Evolutionary conservation across 1,140 invertebrate species (phyloP), one percentile per base, ranked within the genome.

Genomic region (Calycopis cecrops): DNA sequence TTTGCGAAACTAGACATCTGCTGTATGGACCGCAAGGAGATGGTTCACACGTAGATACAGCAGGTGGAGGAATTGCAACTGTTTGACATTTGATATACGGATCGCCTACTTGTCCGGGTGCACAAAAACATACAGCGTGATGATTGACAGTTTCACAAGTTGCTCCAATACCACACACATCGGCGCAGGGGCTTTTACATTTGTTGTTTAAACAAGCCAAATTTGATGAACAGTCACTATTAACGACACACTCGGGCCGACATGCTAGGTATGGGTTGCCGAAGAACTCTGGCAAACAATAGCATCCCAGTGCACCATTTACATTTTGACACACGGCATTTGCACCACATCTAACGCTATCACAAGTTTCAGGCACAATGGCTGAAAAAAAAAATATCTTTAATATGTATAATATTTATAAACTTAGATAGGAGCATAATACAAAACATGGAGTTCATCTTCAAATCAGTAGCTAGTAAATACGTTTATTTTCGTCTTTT

Each of bases 21-120:
- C 92, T 93, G 73, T 93, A 93, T 3, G 94, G 92, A 49, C 94
- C 94, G 75, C 94, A 95, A 1, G 94, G 94, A 28, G 93, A 94
- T 60, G 94, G 93, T 70, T 92, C 91, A 66, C 92, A 92, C 7
- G 90, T 90, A 69, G 91, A 90, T 54, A 78, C 64, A 2, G 80
- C 69, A 28, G 90, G 87, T 54, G 80, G 63, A 11, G 79, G 63
- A 2, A 76, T 72, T 52, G 79, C 74, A 51, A 81, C 85, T 49
- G 86, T 85, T 70, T 90, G 91, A 74, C 96, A 96, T 55, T 90
- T 88, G 14, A 93, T 86, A 62, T 94, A 95, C 18, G 95, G 94
- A 90, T 97, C 93, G 48, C 95, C 95, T 37, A 90, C 91, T 55
- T 90, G 90, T 35, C 92, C 91, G 49, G 90, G 81, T 34, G 92